A percentile compares a stretch with the other conserved stretches of the same genome.
Evolutionary conservation across 2,797 vertebrate species (phyloP).

Genomic region (Aratinga solstitialis): DNA sequence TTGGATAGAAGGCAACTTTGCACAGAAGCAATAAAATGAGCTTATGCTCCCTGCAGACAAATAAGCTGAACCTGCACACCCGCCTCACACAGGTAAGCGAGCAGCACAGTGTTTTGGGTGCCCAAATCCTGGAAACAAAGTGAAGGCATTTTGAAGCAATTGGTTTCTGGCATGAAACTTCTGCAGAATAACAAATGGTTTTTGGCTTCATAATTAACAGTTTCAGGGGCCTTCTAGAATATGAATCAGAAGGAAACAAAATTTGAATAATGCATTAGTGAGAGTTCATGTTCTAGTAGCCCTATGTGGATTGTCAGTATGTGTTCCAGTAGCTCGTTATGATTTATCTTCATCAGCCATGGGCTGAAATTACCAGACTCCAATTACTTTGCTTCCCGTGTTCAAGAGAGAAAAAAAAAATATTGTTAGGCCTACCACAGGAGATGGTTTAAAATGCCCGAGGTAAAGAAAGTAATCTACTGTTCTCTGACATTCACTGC

Average conservation of each 20-base stretch:
- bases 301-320: conserved; percentile 72
- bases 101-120: fast-evolving
- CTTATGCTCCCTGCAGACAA: fast-evolving
- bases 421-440: conserved; percentile 68
- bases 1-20: not conserved
- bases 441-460: conserved; percentile 75
- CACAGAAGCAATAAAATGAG: fast-evolving
- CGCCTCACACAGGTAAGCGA: fast-evolving
- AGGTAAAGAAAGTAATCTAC: conserved; percentile 83
- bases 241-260: conserved; percentile 65
- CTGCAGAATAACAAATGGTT: conserved; percentile 42
- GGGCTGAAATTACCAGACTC: conserved; percentile 77
- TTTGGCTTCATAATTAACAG: conserved; percentile 63
- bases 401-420: conserved; percentile 59
- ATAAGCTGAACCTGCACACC: fast-evolving
- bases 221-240: conserved; percentile 50
- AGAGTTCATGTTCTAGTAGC: conserved; percentile 59
- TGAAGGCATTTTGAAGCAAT: conserved; percentile 2
- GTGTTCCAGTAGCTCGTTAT: conserved; percentile 69
- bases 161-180: conserved; percentile 36
- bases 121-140: not conserved
- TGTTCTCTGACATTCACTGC: conserved; percentile 77
- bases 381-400: conserved; percentile 77
- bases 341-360: conserved; percentile 82
- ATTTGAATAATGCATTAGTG: conserved; percentile 72